A percentile compares a stretch with the other conserved stretches of the same genome.
phyloP scores from a whole-genome alignment of 2,888 invertebrate genomes.

The Malthinus flaveolus region DNA sequence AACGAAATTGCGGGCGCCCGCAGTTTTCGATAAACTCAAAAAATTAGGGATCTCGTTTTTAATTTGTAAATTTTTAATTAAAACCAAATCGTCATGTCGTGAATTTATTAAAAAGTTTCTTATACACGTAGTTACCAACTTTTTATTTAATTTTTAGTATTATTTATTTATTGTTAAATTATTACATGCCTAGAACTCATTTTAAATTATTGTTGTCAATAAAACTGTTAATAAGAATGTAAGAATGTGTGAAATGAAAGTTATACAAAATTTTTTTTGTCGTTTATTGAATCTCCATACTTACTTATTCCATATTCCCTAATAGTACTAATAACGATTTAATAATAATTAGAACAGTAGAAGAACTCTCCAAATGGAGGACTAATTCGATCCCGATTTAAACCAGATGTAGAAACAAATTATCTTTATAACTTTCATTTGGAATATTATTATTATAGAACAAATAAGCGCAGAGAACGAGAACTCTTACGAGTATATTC shows the following conservation, averaged over 20 bases:
- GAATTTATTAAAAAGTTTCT: neutral
- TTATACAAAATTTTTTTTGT: slow-evolving; percentile 38
- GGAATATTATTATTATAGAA: too few species aligned
- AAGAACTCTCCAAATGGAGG: too few species aligned
- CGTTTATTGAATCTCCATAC: neutral
- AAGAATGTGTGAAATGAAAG: slow-evolving; percentile 53
- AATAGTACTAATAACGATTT: too few species aligned
- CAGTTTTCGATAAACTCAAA: slow-evolving; percentile 21
- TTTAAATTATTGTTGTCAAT: neutral
- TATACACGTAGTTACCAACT: slow-evolving; percentile 1
- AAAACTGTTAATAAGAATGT: slow-evolving; percentile 49
- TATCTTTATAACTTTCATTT: too few species aligned
- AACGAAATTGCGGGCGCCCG: slow-evolving; percentile 34
- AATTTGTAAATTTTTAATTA: slow-evolving; percentile 1
- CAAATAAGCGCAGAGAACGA: too few species aligned
- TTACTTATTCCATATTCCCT: too few species aligned
- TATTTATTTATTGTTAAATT: too few species aligned
- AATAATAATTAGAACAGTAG: too few species aligned
- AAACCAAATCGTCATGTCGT: neutral
- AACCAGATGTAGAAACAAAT: too few species aligned
- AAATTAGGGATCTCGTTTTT: slow-evolving; percentile 10
- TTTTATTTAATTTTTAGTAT: neutral
- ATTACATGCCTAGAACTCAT: too few species aligned
- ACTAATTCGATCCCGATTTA: too few species aligned
- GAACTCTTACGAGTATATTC: too few species aligned